These are phyloP conservation scores for Melanotus villosus DNA, from an alignment of 2,888 invertebrate genomes.

Conservation along the genomic window DNA sequence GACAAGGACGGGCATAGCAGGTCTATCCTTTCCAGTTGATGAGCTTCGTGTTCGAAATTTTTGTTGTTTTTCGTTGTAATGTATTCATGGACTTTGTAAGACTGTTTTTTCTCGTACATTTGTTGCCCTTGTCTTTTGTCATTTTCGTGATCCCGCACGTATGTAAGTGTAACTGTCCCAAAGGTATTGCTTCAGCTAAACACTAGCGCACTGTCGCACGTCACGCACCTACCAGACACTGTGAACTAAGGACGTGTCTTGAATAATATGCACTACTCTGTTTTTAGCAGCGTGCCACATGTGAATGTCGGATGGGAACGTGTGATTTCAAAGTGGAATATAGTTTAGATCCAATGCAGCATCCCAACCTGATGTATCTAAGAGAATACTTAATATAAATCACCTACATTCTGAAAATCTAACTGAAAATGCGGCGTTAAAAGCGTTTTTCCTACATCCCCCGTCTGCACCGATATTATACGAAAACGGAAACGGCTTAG, in stretches of 20 bases:
- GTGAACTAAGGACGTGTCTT: slow-evolving; percentile 46
- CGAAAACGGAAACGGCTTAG: slow-evolving; percentile 5
- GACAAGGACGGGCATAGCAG: not conserved
- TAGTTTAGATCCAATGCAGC: not conserved
- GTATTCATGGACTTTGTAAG: not conserved
- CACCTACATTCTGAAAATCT: not conserved
- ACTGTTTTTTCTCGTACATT: slow-evolving; percentile 9
- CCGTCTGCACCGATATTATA: no score
- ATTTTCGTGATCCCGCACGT: slow-evolving; percentile 28
- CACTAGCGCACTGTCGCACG: slow-evolving; percentile 39
- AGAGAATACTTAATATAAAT: slow-evolving; percentile 13
- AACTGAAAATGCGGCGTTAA: not conserved
- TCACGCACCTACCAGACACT: slow-evolving; percentile 46
- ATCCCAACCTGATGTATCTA: not conserved
- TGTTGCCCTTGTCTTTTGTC: not conserved
- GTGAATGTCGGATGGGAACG: slow-evolving; percentile 32
- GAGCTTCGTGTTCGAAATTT: not conserved
- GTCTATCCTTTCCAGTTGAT: not conserved
- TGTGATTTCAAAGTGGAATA: slow-evolving; percentile 23
- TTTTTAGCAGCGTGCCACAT: slow-evolving; percentile 37
- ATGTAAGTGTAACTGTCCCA: slow-evolving; percentile 37
- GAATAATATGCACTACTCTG: slow-evolving; percentile 40
- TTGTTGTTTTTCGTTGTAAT: not conserved
- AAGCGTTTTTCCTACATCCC: no score
- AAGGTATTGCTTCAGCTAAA: slow-evolving; percentile 44